Evolutionary conservation across 2,888 invertebrate species (phyloP), one percentile per base, ranked within the genome.

Genomic region (Drosophila mercatorum): DNA sequence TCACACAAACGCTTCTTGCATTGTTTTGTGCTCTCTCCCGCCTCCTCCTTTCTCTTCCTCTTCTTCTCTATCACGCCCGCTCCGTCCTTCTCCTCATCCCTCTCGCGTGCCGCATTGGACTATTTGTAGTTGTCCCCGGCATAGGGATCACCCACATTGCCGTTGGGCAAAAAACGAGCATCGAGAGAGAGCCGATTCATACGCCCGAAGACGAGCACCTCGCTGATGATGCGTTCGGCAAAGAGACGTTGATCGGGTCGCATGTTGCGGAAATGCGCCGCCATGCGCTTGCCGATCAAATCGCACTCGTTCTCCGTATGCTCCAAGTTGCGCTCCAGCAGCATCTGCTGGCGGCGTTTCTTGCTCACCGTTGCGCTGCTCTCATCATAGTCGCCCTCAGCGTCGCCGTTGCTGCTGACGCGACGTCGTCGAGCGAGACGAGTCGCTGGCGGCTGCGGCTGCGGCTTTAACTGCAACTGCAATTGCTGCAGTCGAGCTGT

Each of bases 231-330:
- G 57, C 81, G 72, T 47, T 85, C 84, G 12, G 84, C 84, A 6
- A 62, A 86, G 31, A 85, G 87, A 1, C 88, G 77, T 58, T 85
- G 88, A 57, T 85, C 81, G 52, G 66, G n/a, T 5, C 72, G 73
- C 86, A 85, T 85, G 28, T 86, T 70, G 36, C 78, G 88, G 52
- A 85, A 86, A 67, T 85, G 85, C 40, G 78, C 66, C 2, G 88
- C 81, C 78, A 85, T 78, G 6, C 85, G 86, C 49, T 67, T 78
- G 22, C 86, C 85, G 62, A 88, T 83, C 36, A 81, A 60, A 41
- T 78, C 72, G 52, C 85, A 86, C 60, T 85, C 88, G 57, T 41
- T 73, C n/a, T 88, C 85, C 6, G 46, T 53, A 11, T 80, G 72
- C 52, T 76, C 78, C 12, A 11, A 36, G 40, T 11, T 58, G 31